A percentile compares a stretch with the other conserved stretches of the same genome.
These are phyloP conservation scores for Fistularia tabacaria DNA, from an alignment of 2,797 vertebrate genomes.

Conservation along the genomic window DNA sequence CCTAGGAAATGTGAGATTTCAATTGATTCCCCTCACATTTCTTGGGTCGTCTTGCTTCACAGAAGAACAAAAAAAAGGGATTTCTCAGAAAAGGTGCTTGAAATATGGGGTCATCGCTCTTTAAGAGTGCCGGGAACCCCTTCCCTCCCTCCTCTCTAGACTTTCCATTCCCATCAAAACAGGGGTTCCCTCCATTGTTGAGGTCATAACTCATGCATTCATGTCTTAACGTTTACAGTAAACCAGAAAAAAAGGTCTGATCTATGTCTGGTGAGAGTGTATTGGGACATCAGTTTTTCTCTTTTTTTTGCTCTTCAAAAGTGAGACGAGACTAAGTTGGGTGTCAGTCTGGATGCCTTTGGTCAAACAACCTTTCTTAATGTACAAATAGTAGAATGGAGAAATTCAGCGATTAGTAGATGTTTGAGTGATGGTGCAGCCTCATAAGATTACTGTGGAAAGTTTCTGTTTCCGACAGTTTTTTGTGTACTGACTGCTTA, in stretches of 20 bases:
- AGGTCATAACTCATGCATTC: slow-evolving; percentile 57
- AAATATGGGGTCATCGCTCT: slow-evolving; percentile 32
- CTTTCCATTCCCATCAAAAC: slow-evolving; percentile 46
- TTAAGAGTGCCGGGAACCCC: slow-evolving; percentile 59
- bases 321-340: background rate
- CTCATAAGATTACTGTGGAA: background rate
- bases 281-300: slow-evolving; percentile 26
- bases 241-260: slow-evolving; percentile 43
- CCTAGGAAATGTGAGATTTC: slow-evolving; percentile 50
- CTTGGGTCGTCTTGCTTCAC: slow-evolving; percentile 6
- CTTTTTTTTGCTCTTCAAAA: too few species aligned
- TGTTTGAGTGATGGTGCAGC: slow-evolving; percentile 1
- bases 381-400: background rate
- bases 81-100: slow-evolving; percentile 49
- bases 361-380: slow-evolving; percentile 16
- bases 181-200: slow-evolving; percentile 39
- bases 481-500: background rate
- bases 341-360: slow-evolving; percentile 9
- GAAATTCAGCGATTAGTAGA: background rate
- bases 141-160: slow-evolving; percentile 14
- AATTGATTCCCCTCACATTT: slow-evolving; percentile 46
- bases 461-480: background rate
- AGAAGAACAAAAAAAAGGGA: slow-evolving; percentile 15
- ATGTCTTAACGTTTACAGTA: slow-evolving; percentile 60
- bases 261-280: slow-evolving; percentile 29